Evolutionary conservation across 2,797 vertebrate species (phyloP).

Genomic region (Tragelaphus oryx): DNA sequence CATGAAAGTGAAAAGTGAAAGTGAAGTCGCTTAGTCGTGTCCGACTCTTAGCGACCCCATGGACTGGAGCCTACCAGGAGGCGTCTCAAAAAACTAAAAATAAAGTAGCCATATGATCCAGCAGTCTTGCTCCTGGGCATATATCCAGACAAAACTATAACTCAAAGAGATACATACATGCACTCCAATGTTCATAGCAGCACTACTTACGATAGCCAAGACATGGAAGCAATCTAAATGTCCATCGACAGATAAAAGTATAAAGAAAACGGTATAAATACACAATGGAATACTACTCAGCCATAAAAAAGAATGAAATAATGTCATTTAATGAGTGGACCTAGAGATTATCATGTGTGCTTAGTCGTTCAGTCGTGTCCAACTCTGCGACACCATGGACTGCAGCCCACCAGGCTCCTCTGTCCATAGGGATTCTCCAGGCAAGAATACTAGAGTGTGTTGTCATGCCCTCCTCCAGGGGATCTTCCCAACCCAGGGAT

Average conservation of each 20-base stretch:
- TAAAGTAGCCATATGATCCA: not conserved
- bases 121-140: not conserved
- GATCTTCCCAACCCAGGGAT: not conserved
- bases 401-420: not conserved
- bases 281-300: not conserved
- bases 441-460: not conserved
- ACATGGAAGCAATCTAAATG: not conserved
- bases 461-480: not conserved
- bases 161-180: not conserved
- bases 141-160: not conserved
- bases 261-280: not conserved
- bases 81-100: not conserved
- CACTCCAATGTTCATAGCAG: not conserved
- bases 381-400: not conserved
- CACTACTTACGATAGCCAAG: not conserved
- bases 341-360: not conserved
- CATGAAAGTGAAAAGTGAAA: too few relatives aligned
- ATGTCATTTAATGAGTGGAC: not conserved
- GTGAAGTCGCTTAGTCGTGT: too few relatives aligned
- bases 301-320: not conserved
- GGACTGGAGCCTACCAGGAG: not conserved
- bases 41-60: too few relatives aligned
- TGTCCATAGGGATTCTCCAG: not conserved
- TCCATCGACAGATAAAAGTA: not conserved
- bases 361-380: not conserved